These are phyloP conservation scores for Gorsachius goisagi DNA, from an alignment of 2,113 vertebrate species.

Conservation along the genomic window DNA sequence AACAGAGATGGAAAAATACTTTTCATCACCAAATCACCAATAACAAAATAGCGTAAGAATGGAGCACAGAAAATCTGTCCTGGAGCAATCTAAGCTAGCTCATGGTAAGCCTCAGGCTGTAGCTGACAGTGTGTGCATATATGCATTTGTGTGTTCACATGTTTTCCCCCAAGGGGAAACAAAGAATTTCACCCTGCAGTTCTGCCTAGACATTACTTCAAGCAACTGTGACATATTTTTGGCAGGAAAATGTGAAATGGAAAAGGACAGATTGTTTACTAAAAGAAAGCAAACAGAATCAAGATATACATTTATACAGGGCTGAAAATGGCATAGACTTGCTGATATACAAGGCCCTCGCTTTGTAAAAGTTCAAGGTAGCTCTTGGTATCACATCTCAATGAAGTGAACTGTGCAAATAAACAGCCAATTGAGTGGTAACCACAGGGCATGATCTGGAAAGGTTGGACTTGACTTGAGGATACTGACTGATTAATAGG, in stretches of 20 bases:
- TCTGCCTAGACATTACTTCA: not conserved
- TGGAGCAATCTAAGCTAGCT: slow-evolving; percentile 17
- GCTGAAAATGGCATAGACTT: not conserved
- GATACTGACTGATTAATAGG: slow-evolving; percentile 20
- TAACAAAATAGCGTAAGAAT: not conserved
- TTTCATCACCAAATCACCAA: not conserved
- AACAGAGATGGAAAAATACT: not conserved
- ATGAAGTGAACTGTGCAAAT: slow-evolving; percentile 20
- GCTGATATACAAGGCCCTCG: not conserved
- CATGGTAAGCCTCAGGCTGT: slow-evolving; percentile 2
- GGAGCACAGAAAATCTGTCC: slow-evolving; percentile 17
- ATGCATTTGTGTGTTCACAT: slow-evolving; percentile 17
- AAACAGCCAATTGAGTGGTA: slow-evolving; percentile 5
- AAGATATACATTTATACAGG: not conserved
- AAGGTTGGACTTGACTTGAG: slow-evolving; percentile 45
- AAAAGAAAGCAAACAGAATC: slow-evolving; percentile 9
- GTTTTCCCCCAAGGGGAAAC: not conserved
- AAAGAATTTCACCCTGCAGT: not conserved
- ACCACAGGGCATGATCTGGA: slow-evolving; percentile 6
- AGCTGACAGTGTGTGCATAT: not conserved
- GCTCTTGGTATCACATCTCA: not conserved
- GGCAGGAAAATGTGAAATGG: slow-evolving; percentile 6
- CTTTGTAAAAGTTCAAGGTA: slow-evolving; percentile 15
- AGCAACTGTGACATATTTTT: not conserved
- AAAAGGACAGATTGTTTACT: slow-evolving; percentile 30